Evolutionary conservation across 2,113 vertebrate genomes (phyloP), one percentile per base, ranked within the genome.

Genomic region (Trematomus loennbergii): DNA sequence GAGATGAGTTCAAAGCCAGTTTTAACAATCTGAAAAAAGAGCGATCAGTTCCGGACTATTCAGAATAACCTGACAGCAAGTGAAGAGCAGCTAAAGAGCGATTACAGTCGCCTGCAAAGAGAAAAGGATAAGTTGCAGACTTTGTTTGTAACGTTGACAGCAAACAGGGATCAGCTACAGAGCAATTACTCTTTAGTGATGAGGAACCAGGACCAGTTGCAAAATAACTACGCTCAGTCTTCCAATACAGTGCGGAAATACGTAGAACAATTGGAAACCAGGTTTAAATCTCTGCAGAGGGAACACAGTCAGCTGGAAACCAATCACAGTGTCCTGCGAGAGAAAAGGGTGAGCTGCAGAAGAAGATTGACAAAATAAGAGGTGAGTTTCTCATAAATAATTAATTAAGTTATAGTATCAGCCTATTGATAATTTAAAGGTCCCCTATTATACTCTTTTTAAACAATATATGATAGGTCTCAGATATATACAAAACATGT

Each of bases 121-220:
- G 18, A 74, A 29, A 81, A 52, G 2, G 16, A 57, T 4, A 33
- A 36, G 12, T 17, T 82, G 3, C 55, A 69, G 25, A 43, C 17
- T 18, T 25, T 1, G 18, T 64, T 54, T 36, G 3, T 4, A 15
- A 40, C 29, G 3, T 33, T 78, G 9, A 52, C 0, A 12, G 20
- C 5, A 48, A 48, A 75, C 13, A 55, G 16, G 61, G 62, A 62
- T 25, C 22, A 75, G 50, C 16, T 81, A 36, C 68, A 69, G 36
- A 49, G 45, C 11, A 79, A 79, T 53, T 83, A 46, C 16, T 60
- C 58, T 55, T 61, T 18, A 0, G 18, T 89, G 43, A 65, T 55
- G n/a, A 80, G 1, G 0, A 48, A 78, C 12, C 82, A 18, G 18
- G 79, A 78, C 5, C 55, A 75, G 64, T 9, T 89, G 65, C 59